Base-by-base conservation (phyloP, 2,888 invertebrate species). In the Macroteleia sp. region DNA sequence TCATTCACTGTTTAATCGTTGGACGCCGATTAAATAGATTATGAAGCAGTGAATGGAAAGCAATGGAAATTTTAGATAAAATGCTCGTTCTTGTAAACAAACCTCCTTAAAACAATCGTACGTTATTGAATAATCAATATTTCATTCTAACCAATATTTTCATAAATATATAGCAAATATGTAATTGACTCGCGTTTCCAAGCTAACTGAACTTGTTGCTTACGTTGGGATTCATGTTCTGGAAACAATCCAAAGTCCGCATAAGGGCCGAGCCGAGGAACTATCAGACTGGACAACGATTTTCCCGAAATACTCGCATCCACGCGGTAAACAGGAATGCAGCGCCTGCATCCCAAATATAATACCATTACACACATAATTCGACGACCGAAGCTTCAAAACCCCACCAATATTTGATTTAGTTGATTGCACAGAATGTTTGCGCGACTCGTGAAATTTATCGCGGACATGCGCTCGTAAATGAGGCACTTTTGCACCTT, bases 341-440 rank as follows among this genome's bases (percentile, higher is more conserved):
- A 25, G 41, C 22, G 44, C 36, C 67, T 41, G 22, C 42, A 57
- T 34, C 48, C 50, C 50, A 30, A 44, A 73, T 67, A 71, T 79
- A 77, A 66, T 66, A 73, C 50, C 52, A 71, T 80, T 71, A 73
- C 74, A 76, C 44, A 54, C 46, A 62, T 80, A 73, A 82, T 80
- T 76, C 75, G 57, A 61, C 74, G 57, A 71, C 25, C 57, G 14
- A 80, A 77, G 62, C 41, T 69, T 44, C 44, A 52, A 74, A 66
- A 64, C 32, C 41, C 30, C 14, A 52, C 56, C 83, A 80, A 82
- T 85, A 83, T 85, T 85, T 85, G 85, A 83, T 83, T 82, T 81
- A 80, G 70, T 59, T 81, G 83, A 85, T 85, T 85, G 81, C 80
- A 77, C 61, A 81, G 79, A 48, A 77, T 80, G 79, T 80, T 82